Conservation (phyloP, 2,888 invertebrate genomes). For the Metacarcinus magister region DNA sequence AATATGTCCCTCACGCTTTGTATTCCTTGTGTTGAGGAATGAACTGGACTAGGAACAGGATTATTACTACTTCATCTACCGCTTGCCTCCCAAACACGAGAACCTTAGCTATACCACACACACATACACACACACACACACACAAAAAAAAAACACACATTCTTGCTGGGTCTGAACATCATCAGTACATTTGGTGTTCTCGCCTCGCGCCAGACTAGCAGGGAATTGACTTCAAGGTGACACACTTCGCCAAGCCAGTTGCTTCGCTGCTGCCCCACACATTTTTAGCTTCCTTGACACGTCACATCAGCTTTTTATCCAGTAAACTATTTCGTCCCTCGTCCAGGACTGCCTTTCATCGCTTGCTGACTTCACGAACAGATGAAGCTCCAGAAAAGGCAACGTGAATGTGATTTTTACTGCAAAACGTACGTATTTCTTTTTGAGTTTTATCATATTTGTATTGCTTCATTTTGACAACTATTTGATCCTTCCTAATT, state of each 20-base stretch:
- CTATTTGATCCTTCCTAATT: background rate
- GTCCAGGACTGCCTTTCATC: slow-evolving; percentile 19
- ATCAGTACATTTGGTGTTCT: background rate
- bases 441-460: background rate
- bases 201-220: background rate
- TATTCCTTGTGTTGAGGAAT: background rate
- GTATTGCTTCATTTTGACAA: background rate
- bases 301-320: slow-evolving; percentile 40
- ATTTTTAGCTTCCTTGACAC: slow-evolving; percentile 11
- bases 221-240: background rate
- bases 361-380: slow-evolving; percentile 12
- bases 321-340: slow-evolving; percentile 2
- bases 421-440: background rate
- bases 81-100: background rate
- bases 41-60: background rate
- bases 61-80: background rate
- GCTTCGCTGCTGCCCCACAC: background rate
- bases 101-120: background rate
- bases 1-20: background rate
- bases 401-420: background rate
- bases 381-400: slow-evolving; percentile 8
- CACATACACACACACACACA: slow-evolving; percentile 28
- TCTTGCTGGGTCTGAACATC: no score
- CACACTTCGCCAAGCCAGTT: background rate
- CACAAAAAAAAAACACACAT: background rate